phyloP scores from a whole-genome alignment of 1,140 invertebrate species.

The Octopus sinensis region DNA sequence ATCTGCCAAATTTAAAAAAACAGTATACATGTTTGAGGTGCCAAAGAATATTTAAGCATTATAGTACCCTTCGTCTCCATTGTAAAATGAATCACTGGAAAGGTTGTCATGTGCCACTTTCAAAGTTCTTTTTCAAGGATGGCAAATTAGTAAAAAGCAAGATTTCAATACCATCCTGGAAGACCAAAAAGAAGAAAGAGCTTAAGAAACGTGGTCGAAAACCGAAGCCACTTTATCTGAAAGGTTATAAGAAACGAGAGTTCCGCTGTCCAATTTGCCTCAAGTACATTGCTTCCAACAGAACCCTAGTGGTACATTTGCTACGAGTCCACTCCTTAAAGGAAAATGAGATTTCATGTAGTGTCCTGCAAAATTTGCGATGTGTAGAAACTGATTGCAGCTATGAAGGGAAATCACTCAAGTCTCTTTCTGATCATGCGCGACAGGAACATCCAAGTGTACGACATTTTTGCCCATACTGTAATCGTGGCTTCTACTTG shows the following conservation, averaged over 20 bases:
- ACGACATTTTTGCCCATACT: constrained; percentile 9
- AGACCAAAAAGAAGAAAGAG: not conserved
- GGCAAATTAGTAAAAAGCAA: not conserved
- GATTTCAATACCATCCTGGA: not conserved
- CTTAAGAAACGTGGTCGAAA: constrained; percentile 9
- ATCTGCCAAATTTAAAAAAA: not conserved
- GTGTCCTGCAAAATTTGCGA: not conserved
- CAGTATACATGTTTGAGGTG: constrained; percentile 8
- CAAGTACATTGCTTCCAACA: constrained; percentile 12
- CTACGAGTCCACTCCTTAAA: constrained; percentile 4
- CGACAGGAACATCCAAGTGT: constrained; percentile 4
- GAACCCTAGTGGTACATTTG: not conserved
- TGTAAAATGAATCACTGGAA: not conserved
- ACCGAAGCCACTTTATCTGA: not conserved
- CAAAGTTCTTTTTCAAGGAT: not conserved
- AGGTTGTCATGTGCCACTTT: not conserved
- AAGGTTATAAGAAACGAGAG: constrained; percentile 4
- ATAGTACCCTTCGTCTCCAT: constrained; percentile 10
- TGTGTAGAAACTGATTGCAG: not conserved
- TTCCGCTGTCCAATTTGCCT: constrained; percentile 14
- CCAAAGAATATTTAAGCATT: constrained; percentile 6
- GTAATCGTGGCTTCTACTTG: constrained; percentile 13
- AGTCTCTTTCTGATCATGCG: constrained; percentile 9
- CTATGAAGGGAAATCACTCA: not conserved
- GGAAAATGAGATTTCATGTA: constrained; percentile 8